Conservation (phyloP, 2,888 invertebrate genomes). For the Rhaphigaster nebulosa region DNA sequence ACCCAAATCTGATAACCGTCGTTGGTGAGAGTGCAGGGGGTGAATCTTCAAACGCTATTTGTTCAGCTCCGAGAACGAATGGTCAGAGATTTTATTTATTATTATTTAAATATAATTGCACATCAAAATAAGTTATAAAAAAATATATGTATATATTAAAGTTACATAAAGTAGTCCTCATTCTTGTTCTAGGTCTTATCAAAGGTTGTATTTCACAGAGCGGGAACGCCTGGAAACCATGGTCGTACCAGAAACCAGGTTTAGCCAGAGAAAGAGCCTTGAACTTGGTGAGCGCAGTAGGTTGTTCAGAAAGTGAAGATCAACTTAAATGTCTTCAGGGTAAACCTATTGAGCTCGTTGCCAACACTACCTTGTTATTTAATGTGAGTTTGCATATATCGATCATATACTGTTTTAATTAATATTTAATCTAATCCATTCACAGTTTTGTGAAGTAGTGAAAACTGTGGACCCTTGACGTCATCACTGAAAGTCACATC, state of each 20-base stretch:
- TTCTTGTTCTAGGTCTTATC: constrained; percentile 4
- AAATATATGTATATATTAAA: too few relatives aligned
- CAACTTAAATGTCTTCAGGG: neutral
- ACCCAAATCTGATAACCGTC: neutral
- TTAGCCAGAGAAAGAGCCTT: neutral
- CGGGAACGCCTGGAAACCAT: neutral
- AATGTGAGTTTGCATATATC: too few relatives aligned
- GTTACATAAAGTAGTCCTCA: too few relatives aligned
- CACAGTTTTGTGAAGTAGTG: too few relatives aligned
- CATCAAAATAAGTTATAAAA: too few relatives aligned
- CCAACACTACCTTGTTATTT: neutral
- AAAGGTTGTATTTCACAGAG: constrained; percentile 1
- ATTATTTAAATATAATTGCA: too few relatives aligned
- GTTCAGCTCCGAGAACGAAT: neutral
- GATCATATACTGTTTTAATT: too few relatives aligned
- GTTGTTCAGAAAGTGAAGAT: neutral
- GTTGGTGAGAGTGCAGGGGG: neutral
- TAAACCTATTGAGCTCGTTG: neutral
- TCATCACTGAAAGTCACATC: too few relatives aligned
- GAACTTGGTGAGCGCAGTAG: neutral
- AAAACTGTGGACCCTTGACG: too few relatives aligned
- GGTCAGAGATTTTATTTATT: too few relatives aligned
- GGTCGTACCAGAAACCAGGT: neutral
- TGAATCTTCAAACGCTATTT: neutral
- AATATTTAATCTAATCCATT: too few relatives aligned